phyloP scores from a whole-genome alignment of 2,888 invertebrate species.

The Ophioninae sp. region DNA sequence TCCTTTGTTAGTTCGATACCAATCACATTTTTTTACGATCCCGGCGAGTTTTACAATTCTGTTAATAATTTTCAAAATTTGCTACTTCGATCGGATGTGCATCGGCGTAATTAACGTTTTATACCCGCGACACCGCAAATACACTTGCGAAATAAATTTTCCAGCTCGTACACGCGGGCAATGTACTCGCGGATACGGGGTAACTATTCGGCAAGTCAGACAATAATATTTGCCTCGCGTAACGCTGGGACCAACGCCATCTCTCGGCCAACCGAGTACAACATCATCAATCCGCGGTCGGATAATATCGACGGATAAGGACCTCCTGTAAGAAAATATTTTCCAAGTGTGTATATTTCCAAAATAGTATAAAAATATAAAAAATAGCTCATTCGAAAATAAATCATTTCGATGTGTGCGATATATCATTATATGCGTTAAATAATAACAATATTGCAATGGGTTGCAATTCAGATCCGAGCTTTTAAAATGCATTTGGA shows the following conservation, averaged over 20 bases:
- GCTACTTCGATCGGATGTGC: neutral
- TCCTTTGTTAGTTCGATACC: neutral
- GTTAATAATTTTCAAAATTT: neutral
- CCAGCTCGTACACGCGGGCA: constrained; percentile 19
- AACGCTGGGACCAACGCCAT: neutral
- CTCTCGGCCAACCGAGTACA: neutral
- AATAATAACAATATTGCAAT: too few relatives aligned
- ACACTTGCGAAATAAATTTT: constrained; percentile 15
- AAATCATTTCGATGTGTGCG: neutral
- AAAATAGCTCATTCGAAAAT: neutral
- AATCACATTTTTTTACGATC: neutral
- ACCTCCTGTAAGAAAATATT: neutral
- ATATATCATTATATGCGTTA: neutral
- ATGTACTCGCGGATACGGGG: constrained; percentile 10
- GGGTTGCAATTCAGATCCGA: neutral
- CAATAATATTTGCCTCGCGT: neutral
- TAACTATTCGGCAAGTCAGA: constrained; percentile 2
- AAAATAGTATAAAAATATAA: neutral
- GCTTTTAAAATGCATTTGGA: neutral
- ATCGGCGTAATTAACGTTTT: constrained; percentile 8
- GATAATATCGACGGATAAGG: neutral
- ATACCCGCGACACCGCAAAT: constrained; percentile 10
- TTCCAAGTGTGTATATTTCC: neutral
- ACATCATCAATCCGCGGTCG: neutral
- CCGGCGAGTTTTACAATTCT: neutral